Base-by-base conservation (phyloP, 2,797 vertebrate species). In the Eidolon dupreanum region DNA sequence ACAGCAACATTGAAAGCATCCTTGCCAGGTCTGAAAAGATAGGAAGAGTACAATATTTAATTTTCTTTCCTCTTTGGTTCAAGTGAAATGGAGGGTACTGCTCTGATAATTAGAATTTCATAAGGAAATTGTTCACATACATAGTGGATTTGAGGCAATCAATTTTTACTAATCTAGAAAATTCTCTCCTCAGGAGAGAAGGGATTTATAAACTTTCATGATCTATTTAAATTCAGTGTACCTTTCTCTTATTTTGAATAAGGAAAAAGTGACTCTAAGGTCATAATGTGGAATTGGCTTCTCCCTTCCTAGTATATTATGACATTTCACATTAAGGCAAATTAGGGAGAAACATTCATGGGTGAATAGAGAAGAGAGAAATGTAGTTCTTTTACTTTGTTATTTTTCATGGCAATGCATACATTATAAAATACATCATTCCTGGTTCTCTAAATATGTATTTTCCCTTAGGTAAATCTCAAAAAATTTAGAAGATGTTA, bases 81-180 rank as follows among this genome's bases (percentile, higher is more conserved):
- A 83, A 26, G 31, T 84, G 17, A 96, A 95, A 10, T 36, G 9
- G 81, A 97, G 77, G 86, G 0, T 38, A 92, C 17, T 87, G 68
- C 4, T 96, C 79, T 88, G 70, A 81, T 92, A 15, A 82, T 73
- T 92, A 88, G 89, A 95, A 91, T 94, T 90, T 65, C 28, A 66
- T 91, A 86, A 68, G 3, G 43, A 8, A 88, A 79, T 61, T 26
- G 11, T 24, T 93, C 9, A 5, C 68, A 74, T 10, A 26, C 4
- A 24, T 38, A 81, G 65, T 94, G 36, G 53, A 84, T 93, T 97
- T 97, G 90, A 90, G 93, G 83, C 94, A 94, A 75, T 97, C 61
- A 90, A 2, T 97, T 79, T 81, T 90, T 92, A 92, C 68, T 95
- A 20, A 96, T 94, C 88, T 90, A 90, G 84, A 96, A 61, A 95